These are phyloP conservation scores for Bombus affinis DNA, from an alignment of 1,140 invertebrate genomes.

Conservation along the genomic window DNA sequence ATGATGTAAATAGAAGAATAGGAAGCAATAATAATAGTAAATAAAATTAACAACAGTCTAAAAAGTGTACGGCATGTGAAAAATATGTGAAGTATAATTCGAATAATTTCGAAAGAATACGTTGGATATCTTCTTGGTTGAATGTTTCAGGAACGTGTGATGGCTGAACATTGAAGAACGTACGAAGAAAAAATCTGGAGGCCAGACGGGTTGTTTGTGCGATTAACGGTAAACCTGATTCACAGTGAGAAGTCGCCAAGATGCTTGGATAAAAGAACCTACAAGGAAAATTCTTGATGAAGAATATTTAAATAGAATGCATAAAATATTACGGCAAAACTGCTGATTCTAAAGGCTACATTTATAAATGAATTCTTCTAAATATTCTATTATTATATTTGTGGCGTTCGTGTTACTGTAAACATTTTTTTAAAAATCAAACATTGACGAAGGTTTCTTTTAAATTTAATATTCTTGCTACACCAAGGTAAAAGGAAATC, in stretches of 20 bases:
- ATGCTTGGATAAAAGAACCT: too few relatives aligned
- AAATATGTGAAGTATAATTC: too few relatives aligned
- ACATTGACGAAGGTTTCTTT: too few relatives aligned
- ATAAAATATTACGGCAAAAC: not conserved
- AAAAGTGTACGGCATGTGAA: too few relatives aligned
- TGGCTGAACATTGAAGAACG: not conserved
- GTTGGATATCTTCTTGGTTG: too few relatives aligned
- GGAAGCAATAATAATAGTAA: too few relatives aligned
- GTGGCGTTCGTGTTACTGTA: not conserved
- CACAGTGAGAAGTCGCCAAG: not conserved
- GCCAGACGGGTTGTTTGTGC: not conserved
- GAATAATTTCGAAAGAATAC: too few relatives aligned
- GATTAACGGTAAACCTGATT: constrained; percentile 9
- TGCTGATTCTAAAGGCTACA: not conserved
- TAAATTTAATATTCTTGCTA: too few relatives aligned
- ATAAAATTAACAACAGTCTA: too few relatives aligned
- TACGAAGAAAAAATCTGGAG: not conserved
- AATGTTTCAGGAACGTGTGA: not conserved
- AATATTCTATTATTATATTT: not conserved
- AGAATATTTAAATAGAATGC: not conserved
- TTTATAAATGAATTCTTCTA: not conserved
- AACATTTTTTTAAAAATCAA: not conserved
- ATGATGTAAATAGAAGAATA: too few relatives aligned
- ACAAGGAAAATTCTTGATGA: not conserved
- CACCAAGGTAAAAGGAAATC: too few relatives aligned